These are phyloP conservation scores for Chesias legatella DNA, from an alignment of 2,888 invertebrate species.

Conservation along the genomic window DNA sequence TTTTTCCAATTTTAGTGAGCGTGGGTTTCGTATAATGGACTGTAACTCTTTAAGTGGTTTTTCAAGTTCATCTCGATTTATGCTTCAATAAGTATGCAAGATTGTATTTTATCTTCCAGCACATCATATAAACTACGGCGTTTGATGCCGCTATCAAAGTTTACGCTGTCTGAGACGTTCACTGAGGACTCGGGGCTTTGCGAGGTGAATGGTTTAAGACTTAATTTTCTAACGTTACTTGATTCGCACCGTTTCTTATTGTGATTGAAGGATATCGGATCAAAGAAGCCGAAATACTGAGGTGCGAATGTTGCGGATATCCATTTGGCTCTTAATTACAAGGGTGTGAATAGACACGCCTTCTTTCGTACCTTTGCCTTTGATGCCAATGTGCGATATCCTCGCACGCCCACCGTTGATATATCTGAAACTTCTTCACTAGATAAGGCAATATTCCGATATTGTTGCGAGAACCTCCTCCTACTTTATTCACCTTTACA, in stretches of 20 bases:
- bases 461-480: conserved; percentile 33
- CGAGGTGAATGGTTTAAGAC: conserved; percentile 12
- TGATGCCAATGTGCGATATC: conserved; percentile 34
- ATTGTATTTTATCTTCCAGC: conserved; percentile 53
- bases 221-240: too few relatives aligned
- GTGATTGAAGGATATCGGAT: conserved; percentile 22
- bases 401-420: conserved; percentile 35
- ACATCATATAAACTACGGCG: conserved; percentile 47
- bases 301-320: conserved; percentile 27
- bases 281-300: conserved; percentile 29
- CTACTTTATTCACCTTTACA: conserved; percentile 46
- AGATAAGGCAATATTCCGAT: conserved; percentile 9
- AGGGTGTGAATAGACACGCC: conserved; percentile 39
- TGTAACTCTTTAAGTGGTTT: conserved; percentile 68
- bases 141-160: conserved; percentile 37
- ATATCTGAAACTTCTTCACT: conserved; percentile 16
- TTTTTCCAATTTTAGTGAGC: conserved; percentile 60
- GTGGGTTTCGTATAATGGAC: conserved; percentile 64
- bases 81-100: conserved; percentile 62
- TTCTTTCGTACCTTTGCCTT: conserved; percentile 34
- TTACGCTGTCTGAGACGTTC: conserved; percentile 24
- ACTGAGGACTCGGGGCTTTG: conserved; percentile 3
- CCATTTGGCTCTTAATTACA: conserved; percentile 37
- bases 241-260: conserved; percentile 15
- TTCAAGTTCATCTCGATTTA: conserved; percentile 68